Percentiles rank a stretch among this genome's conserved stretches.
Conservation (phyloP, 2,797 vertebrate species). For the Rhynchotus rufescens region DNA sequence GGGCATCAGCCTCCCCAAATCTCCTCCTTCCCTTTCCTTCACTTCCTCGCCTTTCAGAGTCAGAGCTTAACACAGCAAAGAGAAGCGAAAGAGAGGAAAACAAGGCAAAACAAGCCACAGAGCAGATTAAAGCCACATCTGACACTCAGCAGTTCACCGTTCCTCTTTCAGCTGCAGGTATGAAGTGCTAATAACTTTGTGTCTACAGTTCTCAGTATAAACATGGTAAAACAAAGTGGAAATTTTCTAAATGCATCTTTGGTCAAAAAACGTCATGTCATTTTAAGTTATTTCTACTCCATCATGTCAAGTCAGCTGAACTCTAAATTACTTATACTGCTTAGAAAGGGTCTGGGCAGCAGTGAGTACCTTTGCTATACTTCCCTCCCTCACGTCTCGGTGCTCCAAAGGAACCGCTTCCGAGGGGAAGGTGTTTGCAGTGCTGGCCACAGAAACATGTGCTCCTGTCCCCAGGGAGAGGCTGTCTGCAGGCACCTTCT, state of each 20-base stretch:
- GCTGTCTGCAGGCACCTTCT: neutral
- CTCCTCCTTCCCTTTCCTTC: conserved; percentile 66
- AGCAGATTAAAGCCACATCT: conserved; percentile 43
- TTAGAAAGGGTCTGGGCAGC: neutral
- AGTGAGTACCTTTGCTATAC: neutral
- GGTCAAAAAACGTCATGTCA: neutral
- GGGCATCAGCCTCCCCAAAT: conserved; percentile 19
- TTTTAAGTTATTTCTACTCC: neutral
- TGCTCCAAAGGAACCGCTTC: neutral
- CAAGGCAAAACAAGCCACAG: conserved; percentile 51
- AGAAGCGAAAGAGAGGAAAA: conserved; percentile 69
- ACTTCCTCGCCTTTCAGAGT: conserved; percentile 66
- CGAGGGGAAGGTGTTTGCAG: conserved; percentile 1
- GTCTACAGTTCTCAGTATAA: neutral
- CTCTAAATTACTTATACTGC: neutral
- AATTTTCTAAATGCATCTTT: neutral
- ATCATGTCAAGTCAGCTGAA: neutral
- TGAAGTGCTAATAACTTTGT: neutral
- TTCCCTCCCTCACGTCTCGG: neutral
- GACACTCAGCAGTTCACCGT: neutral
- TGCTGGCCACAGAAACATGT: neutral
- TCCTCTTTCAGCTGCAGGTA: conserved; percentile 37
- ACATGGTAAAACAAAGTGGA: neutral
- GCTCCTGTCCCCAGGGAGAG: neutral
- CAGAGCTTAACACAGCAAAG: conserved; percentile 37